These are phyloP conservation scores for Haliaeetus leucogaster DNA, from an alignment of 2,113 vertebrate species.

Conservation along the genomic window DNA sequence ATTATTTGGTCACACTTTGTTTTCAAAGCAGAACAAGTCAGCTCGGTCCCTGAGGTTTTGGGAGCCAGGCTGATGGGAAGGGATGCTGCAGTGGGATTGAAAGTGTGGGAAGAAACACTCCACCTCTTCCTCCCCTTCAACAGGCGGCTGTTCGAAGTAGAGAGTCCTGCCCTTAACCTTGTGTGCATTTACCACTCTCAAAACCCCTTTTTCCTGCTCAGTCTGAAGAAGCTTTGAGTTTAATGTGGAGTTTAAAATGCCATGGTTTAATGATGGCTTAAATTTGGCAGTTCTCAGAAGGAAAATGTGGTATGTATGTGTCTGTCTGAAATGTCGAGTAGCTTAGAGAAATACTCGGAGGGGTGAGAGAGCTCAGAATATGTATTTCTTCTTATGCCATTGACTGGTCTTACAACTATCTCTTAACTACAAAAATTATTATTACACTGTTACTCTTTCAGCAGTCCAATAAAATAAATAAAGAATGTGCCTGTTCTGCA, in stretches of 20 bases:
- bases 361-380: not conserved
- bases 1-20: rapidly evolving
- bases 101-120: rapidly evolving
- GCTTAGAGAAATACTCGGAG: not conserved
- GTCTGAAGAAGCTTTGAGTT: not conserved
- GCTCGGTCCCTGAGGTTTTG: not conserved
- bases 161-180: not conserved
- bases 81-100: not conserved
- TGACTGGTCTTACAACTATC: not conserved
- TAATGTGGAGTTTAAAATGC: not conserved
- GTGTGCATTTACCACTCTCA: rapidly evolving
- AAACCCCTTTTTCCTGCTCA: not conserved
- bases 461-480: rapidly evolving
- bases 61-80: not conserved
- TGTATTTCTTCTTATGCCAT: rapidly evolving
- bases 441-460: rapidly evolving
- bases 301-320: rapidly evolving
- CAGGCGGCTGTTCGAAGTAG: not conserved
- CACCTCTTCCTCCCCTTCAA: not conserved
- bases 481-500: not conserved
- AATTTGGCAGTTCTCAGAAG: not conserved
- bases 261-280: not conserved
- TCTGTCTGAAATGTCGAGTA: rapidly evolving
- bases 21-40: rapidly evolving
- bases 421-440: rapidly evolving